Conservation (phyloP, 2,797 vertebrate species). For the Denticeps clupeoides region DNA sequence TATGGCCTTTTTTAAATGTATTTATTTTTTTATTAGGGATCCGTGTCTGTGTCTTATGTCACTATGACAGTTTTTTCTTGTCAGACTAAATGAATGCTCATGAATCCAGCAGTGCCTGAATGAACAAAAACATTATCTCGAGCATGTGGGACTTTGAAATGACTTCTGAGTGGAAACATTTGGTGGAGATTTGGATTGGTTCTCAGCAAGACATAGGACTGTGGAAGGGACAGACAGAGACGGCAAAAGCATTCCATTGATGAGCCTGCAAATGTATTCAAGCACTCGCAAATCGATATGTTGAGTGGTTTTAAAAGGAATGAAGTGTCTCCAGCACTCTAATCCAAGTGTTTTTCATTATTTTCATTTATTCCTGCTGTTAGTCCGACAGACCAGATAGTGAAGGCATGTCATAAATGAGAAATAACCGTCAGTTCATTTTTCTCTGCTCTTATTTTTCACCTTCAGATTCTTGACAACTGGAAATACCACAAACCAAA, state of each 20-base stretch:
- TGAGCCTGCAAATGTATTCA: slow-evolving; percentile 23
- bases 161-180: slow-evolving; percentile 4
- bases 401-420: background rate
- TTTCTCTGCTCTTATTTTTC: background rate
- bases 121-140: too few relatives aligned
- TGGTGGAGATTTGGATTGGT: slow-evolving; percentile 8
- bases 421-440: background rate
- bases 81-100: slow-evolving; percentile 19
- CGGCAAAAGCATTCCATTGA: too few relatives aligned
- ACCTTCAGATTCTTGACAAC: slow-evolving; percentile 82
- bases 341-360: slow-evolving; percentile 5
- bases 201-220: slow-evolving; percentile 3
- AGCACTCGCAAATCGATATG: slow-evolving; percentile 24
- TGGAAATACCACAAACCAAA: slow-evolving; percentile 97
- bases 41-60: too few relatives aligned
- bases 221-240: slow-evolving; percentile 11
- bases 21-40: too few relatives aligned
- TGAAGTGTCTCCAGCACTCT: slow-evolving; percentile 11
- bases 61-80: too few relatives aligned
- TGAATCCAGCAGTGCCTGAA: slow-evolving; percentile 14
- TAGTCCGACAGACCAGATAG: too few relatives aligned
- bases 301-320: slow-evolving; percentile 19
- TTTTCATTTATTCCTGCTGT: slow-evolving; percentile 28
- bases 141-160: too few relatives aligned
- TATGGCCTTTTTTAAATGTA: too few relatives aligned